Conservation (phyloP, 2,113 vertebrate genomes). For the Amblyornis subalaris region DNA sequence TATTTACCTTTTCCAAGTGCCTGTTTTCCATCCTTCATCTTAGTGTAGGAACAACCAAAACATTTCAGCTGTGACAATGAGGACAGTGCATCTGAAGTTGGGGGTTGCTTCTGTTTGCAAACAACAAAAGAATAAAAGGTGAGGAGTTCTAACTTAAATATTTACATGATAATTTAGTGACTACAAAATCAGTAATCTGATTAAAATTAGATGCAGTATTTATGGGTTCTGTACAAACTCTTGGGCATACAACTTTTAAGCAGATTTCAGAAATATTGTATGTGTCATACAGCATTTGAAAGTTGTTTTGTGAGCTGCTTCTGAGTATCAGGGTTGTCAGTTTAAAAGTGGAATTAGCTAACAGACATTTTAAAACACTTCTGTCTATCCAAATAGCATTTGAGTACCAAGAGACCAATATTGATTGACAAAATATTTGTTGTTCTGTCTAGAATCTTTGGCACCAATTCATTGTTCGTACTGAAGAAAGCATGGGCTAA, state of each 20-base stretch:
- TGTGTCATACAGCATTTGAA: neutral
- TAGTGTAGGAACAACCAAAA: neutral
- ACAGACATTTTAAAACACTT: neutral
- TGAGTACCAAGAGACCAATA: neutral
- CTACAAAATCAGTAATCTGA: neutral
- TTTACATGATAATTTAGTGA: neutral
- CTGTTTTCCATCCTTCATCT: neutral
- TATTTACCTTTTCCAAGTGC: neutral
- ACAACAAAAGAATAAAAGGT: neutral
- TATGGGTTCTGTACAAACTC: neutral
- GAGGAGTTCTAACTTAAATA: neutral
- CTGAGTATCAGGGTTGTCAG: neutral
- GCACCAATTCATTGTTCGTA: neutral
- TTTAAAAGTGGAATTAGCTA: neutral
- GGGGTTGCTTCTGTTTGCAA: neutral
- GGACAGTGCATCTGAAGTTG: neutral
- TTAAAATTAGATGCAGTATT: neutral
- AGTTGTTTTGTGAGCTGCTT: neutral
- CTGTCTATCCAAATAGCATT: neutral
- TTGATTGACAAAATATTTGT: constrained; percentile 47
- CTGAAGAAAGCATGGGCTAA: neutral
- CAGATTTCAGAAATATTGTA: neutral
- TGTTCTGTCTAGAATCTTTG: neutral
- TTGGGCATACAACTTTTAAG: neutral
- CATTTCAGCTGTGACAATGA: neutral